A percentile compares a stretch with the other conserved stretches of the same genome.
Conservation (phyloP, 2,888 invertebrate species). For the Pedicia rivosa region DNA sequence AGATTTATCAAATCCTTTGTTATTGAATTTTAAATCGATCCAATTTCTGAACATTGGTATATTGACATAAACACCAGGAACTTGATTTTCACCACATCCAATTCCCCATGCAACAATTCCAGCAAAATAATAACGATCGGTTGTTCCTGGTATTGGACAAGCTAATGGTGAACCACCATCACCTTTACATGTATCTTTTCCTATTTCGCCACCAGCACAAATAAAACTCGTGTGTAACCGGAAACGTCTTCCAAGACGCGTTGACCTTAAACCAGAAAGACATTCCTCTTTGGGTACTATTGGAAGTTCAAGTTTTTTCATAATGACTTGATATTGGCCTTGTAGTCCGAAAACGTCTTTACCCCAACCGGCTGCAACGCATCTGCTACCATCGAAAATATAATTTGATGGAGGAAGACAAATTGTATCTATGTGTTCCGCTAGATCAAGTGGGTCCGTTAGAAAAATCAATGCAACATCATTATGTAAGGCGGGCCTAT, state of each 20-base stretch:
- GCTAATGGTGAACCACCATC: constrained; percentile 70
- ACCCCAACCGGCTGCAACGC: constrained; percentile 28
- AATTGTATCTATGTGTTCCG: constrained; percentile 51
- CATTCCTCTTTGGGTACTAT: constrained; percentile 38
- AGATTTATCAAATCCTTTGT: constrained; percentile 13
- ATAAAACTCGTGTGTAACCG: constrained; percentile 49
- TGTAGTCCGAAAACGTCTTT: constrained; percentile 26
- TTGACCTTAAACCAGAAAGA: constrained; percentile 37
- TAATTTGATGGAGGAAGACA: constrained; percentile 41
- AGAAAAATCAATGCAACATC: constrained; percentile 59
- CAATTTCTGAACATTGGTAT: constrained; percentile 46
- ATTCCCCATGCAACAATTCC: constrained; percentile 76
- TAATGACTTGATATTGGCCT: constrained; percentile 42
- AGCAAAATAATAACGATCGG: constrained; percentile 20
- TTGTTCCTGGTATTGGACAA: constrained; percentile 41
- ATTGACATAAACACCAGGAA: constrained; percentile 62
- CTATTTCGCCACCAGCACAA: constrained; percentile 61
- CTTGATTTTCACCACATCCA: constrained; percentile 47
- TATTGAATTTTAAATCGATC: constrained; percentile 42
- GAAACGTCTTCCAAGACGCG: constrained; percentile 51
- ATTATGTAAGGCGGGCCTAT: constrained; percentile 48
- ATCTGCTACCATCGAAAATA: constrained; percentile 21
- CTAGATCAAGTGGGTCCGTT: constrained; percentile 38
- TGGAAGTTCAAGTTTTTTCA: constrained; percentile 56
- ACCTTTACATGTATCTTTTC: constrained; percentile 57